Base-by-base conservation (phyloP, 2,888 invertebrate genomes). In the Raillietiella orientalis region DNA sequence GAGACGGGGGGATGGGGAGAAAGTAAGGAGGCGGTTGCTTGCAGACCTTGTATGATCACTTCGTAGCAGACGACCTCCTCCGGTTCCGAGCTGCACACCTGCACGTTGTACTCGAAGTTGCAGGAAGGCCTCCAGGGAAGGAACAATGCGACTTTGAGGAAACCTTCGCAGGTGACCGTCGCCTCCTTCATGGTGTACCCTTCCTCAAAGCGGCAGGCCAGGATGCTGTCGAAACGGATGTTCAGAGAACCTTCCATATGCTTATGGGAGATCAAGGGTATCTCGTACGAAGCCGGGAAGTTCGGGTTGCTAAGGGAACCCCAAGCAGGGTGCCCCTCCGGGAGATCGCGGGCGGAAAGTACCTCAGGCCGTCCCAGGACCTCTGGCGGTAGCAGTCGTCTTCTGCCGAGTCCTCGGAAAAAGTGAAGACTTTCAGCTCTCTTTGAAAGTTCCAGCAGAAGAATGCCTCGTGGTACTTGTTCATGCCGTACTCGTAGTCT, bases 181-280 rank as follows among this genome's bases (percentile, higher is more conserved):
- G 16, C 39, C 21, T 41, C 40, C 34, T 58, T 59, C 31, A 66
- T 52, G 21, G 58, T 56, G 43, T 66, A 72, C 16, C 72, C 72
- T 46, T 71, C 71, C 22, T 69, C 48, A 32, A 72, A 50, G 30
- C 71, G 49, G 35, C 69, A 61, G 26, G 66, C 63, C 30, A 72
- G 44, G 25, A 71, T 49, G 37, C 61, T 58, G 33, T 56, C 52
- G 31, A 69, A 46, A 16, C 44, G 42, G 4, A 47, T 42, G 27
- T 55, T 53, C 31, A 62, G 52, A 33, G 50, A 57, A 11, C 57
- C 52, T 40, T 61, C 59, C 33, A 57, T 56, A 36, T 64, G 62
- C 32, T 56, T 53, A 41, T 63, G 63, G 35, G 58, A 55, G 36
- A 64, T 59, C 20, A 56, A 49, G 23, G 62, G 47, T 31, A 59